Evolutionary conservation across 2,888 invertebrate species (phyloP), one percentile per base, ranked within the genome.

Genomic region (Heliconius cydno): DNA sequence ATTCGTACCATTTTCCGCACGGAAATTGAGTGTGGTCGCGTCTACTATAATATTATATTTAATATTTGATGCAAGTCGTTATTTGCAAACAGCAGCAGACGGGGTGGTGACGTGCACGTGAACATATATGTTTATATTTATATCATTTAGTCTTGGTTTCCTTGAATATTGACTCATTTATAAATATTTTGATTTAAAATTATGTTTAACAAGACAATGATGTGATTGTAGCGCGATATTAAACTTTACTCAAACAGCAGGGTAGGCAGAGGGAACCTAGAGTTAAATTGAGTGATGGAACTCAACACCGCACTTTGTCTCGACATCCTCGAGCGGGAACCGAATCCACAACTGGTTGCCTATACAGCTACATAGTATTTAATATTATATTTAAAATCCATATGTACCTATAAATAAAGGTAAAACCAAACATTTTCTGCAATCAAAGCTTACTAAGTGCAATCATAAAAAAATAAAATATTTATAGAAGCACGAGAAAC

Each of bases 1-100:
- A n/a, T 74, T 65, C 80, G 77, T 81, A 80, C 77, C 78, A 83
- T 84, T 84, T 83, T 84, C 82, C 82, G 83, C 79, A 83, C 86
- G 88, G 88, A 88, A 88, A 87, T 88, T 87, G 86, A 87, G 84
- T 84, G 84, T 82, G 85, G 84, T 82, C 78, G 82, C 80, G 67
- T 84, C 78, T 79, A 80, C 80, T 81, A 81, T 79, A 81, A 80
- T 79, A 79, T 81, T 80, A 82, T 82, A 84, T 83, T 81, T 84
- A 80, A 83, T 83, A 80, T 76, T 83, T 80, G 79, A 80, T 80
- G 83, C 78, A 80, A 79, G 80, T 79, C 66, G 77, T 78, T 76
- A 70, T 79, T 60, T 79, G 70, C 57, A 57, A 52, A 52, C 66
- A 52, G 67, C 57, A 70, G 74, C 57, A 38, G 70, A 71, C 75